A percentile compares a stretch with the other conserved stretches of the same genome.
Evolutionary conservation across 30 jellyfish, hydroid and myxozoan species (phyloP).

Genomic region (Aurelia aurita): DNA sequence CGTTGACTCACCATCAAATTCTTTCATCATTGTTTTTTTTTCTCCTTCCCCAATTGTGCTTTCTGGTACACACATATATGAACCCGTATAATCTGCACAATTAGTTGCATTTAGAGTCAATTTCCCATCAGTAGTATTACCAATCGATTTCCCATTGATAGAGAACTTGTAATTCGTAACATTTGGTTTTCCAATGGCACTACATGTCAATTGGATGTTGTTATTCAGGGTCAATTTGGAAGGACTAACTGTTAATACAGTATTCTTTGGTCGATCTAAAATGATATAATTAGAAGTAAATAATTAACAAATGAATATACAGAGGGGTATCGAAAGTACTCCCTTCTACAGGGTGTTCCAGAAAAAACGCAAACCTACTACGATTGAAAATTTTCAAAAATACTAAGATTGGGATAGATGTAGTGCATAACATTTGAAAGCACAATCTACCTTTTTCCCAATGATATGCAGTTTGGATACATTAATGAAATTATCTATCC

Average conservation of each 20-base stretch:
- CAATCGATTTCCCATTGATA: slow-evolving; percentile 4
- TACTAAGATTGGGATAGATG: too few relatives aligned
- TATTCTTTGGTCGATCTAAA: neutral
- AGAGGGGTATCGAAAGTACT: too few relatives aligned
- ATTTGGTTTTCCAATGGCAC: neutral
- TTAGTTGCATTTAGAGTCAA: neutral
- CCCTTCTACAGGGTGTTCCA: too few relatives aligned
- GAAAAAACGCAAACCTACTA: too few relatives aligned
- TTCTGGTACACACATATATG: slow-evolving; percentile 20
- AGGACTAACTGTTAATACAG: neutral
- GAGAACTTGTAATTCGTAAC: neutral
- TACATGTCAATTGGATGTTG: neutral
- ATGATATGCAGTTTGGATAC: too few relatives aligned
- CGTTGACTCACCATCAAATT: neutral
- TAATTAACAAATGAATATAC: too few relatives aligned
- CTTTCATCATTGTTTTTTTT: neutral
- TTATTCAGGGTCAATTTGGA: neutral
- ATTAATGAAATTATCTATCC: too few relatives aligned
- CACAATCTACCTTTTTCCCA: too few relatives aligned
- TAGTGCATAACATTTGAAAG: too few relatives aligned
- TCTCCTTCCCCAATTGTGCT: slow-evolving; percentile 26
- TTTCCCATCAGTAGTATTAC: slow-evolving; percentile 34
- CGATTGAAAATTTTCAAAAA: too few relatives aligned
- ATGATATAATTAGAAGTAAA: too few relatives aligned
- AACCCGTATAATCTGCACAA: slow-evolving; percentile 10